Evolutionary conservation across 2,797 vertebrate species (phyloP), one percentile per base, ranked within the genome.

Genomic region (Holocentrus rufus): DNA sequence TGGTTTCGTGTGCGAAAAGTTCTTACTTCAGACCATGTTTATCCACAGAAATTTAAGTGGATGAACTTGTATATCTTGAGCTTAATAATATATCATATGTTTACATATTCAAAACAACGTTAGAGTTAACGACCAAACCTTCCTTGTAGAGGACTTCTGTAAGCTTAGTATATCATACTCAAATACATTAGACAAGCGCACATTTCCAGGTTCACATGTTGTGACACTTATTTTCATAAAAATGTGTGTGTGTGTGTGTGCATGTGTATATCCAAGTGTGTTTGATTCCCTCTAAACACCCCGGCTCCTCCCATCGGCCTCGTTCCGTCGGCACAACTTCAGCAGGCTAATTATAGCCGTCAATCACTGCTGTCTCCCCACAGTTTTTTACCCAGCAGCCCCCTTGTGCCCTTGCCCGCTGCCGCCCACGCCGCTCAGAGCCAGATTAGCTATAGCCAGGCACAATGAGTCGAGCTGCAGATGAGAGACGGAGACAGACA

Each of bases 321-420:
- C 54, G 67, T 90, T 92, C 85, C 65, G 27, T 85, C 80, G 53
- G 69, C 79, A 77, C 81, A 85, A 85, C 89, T 89, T 88, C 79
- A 81, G 85, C 80, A 39, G 67, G 80, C 85, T 90, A 91, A 93
- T 93, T 93, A 92, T 84, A 82, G 82, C 88, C 68, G 91, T 91
- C 92, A 91, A 92, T 93, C 91, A 92, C 65, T 25, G 52, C 81
- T 58, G 85, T 90, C 88, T 88, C 80, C 80, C 69, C 71, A 67
- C 84, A 70, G 68, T 76, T 86, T 84, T 81, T 72, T 81, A 69
- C 81, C 80, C 83, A 81, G 74, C 77, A 84, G 70, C 81, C 85
- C 75, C 84, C 87, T 78, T 84, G 83, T 87, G 85, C 87, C 87
- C 80, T 83, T 83, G 80, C 88, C 88, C 76, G 55, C 84, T 79